A percentile compares a stretch with the other conserved stretches of the same genome.
Evolutionary conservation across 2,888 invertebrate genomes (phyloP).

Genomic region (Oxytorus armatus): DNA sequence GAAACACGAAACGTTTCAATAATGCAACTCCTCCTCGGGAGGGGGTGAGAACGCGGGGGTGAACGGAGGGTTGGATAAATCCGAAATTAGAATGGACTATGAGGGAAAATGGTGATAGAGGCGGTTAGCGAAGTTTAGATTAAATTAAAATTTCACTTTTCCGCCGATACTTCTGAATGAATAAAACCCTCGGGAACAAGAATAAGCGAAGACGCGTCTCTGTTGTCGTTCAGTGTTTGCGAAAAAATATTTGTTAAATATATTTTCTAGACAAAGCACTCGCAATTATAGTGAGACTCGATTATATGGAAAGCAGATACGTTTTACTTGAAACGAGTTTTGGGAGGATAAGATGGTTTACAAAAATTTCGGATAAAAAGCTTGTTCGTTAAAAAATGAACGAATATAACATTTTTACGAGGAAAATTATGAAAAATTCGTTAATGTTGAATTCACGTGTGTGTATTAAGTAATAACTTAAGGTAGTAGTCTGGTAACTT

Average conservation of each 20-base stretch:
- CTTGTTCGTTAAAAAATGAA: no score
- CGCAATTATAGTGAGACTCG: background rate
- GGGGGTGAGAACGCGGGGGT: background rate
- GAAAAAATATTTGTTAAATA: background rate
- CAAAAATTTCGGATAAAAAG: no score
- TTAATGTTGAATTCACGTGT: no score
- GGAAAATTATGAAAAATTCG: no score
- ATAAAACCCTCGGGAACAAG: conserved; percentile 20
- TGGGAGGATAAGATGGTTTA: no score
- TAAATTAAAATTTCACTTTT: conserved; percentile 54
- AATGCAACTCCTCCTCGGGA: background rate
- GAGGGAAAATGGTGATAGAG: conserved; percentile 42
- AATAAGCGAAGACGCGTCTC: background rate
- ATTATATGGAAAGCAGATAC: no score
- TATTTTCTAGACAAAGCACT: background rate
- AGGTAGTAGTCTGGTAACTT: no score
- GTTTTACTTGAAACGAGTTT: no score
- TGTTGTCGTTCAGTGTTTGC: background rate
- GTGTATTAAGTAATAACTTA: no score
- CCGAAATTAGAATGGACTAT: conserved; percentile 56
- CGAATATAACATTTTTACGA: no score
- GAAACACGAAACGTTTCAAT: conserved; percentile 7
- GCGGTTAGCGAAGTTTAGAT: conserved; percentile 46
- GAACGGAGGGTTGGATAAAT: conserved; percentile 35
- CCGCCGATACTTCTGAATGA: conserved; percentile 55